Evolutionary conservation across 2,797 vertebrate genomes (phyloP).

Genomic region (Lates japonicus): DNA sequence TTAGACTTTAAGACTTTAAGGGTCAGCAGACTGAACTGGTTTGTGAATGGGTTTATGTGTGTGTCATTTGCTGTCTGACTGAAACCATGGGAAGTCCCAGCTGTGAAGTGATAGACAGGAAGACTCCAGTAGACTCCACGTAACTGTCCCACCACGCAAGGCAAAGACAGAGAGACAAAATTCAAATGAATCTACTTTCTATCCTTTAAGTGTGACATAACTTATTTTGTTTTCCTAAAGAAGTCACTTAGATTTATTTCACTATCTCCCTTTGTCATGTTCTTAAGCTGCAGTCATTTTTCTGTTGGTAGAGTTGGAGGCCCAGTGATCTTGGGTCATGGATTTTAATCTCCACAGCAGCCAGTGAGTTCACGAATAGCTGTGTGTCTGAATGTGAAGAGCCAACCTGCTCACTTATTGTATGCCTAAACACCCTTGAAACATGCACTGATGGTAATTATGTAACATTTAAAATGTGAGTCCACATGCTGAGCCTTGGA

Average conservation of each 20-base stretch:
- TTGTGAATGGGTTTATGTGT: neutral
- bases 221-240: neutral
- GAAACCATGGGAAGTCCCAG: conserved; percentile 38
- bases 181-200: neutral
- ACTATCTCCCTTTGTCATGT: neutral
- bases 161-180: neutral
- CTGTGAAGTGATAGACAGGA: conserved; percentile 38
- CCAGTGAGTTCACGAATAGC: neutral
- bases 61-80: neutral
- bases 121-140: conserved; percentile 24
- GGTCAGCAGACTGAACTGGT: conserved; percentile 2
- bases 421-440: neutral
- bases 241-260: neutral
- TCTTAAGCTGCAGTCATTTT: neutral
- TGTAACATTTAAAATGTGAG: neutral
- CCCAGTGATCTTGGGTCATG: neutral
- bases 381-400: neutral
- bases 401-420: neutral
- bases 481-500: neutral
- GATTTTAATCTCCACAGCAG: neutral
- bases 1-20: neutral
- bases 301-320: neutral
- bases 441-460: neutral
- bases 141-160: conserved; percentile 7
- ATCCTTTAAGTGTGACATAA: too few species aligned